Evolutionary conservation across 2,113 vertebrate genomes (phyloP).

Genomic region (Stegostoma tigrinum): DNA sequence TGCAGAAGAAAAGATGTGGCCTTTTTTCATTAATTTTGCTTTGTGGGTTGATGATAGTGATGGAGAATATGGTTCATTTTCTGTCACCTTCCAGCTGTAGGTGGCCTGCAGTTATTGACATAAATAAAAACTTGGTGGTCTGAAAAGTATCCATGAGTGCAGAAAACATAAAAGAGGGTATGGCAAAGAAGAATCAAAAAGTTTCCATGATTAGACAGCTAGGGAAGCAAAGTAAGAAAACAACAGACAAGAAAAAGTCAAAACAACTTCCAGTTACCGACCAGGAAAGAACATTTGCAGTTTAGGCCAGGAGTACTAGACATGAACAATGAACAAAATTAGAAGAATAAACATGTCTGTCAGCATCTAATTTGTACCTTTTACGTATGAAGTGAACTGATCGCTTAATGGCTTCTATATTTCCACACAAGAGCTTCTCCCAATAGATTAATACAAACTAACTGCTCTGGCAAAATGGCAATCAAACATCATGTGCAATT

Average conservation of each 20-base stretch:
- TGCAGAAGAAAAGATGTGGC: conserved; percentile 52
- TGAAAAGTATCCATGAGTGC: conserved; percentile 75
- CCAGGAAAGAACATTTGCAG: conserved; percentile 43
- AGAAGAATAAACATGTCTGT: conserved; percentile 43
- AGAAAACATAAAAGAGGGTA: conserved; percentile 49
- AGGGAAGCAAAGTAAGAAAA: conserved; percentile 44
- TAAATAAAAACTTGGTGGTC: conserved; percentile 98
- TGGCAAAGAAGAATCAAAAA: conserved; percentile 63
- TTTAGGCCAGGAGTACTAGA: not conserved
- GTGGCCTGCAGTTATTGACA: conserved; percentile 95
- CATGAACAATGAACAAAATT: not conserved
- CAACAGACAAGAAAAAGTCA: conserved; percentile 22
- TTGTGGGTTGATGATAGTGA: conserved; percentile 56
- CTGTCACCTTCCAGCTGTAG: conserved; percentile 65
- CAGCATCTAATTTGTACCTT: not conserved
- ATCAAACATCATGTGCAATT: not conserved
- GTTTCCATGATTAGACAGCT: conserved; percentile 51
- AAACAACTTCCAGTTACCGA: conserved; percentile 2
- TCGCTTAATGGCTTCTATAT: not conserved
- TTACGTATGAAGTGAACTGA: not conserved
- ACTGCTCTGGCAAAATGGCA: not conserved
- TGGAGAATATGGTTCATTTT: conserved; percentile 63
- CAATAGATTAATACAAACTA: not conserved
- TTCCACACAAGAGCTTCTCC: not conserved
- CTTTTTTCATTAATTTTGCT: conserved; percentile 47